phyloP scores from a whole-genome alignment of 1,140 invertebrate genomes.

The Ostrea edulis region DNA sequence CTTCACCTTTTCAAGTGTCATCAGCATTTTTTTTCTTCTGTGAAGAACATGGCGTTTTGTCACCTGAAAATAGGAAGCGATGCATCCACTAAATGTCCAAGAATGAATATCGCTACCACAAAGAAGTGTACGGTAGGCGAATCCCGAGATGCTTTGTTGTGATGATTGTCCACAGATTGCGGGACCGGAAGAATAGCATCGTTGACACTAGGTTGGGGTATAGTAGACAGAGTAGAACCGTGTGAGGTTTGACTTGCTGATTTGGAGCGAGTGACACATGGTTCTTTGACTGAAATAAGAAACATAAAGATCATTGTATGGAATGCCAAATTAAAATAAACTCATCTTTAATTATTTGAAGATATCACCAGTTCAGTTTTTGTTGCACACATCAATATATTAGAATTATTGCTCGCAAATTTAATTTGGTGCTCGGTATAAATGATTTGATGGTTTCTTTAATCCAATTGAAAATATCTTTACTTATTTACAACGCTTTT shows the following conservation, averaged over 20 bases:
- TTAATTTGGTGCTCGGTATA: no score
- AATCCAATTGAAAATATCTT: no score
- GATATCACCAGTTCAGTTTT: no score
- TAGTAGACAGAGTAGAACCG: background rate
- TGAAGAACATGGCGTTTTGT: background rate
- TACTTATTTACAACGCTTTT: no score
- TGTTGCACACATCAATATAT: no score
- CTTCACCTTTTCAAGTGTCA: background rate
- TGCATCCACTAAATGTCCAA: conserved; percentile 1
- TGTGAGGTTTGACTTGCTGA: background rate
- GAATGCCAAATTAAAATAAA: no score
- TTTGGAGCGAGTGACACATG: background rate
- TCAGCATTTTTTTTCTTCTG: background rate
- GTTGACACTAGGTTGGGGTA: background rate
- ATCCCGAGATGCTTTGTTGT: background rate
- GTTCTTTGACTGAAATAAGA: conserved; percentile 11
- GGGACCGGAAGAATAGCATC: background rate
- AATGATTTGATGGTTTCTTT: no score
- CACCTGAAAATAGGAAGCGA: background rate
- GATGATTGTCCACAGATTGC: background rate
- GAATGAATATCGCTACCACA: background rate
- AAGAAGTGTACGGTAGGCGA: background rate
- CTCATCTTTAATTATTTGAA: no score
- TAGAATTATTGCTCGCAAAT: no score
- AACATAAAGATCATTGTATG: no score